Evolutionary conservation across 2,888 invertebrate genomes (phyloP).

Genomic region (Zaprionus obscuricornis): DNA sequence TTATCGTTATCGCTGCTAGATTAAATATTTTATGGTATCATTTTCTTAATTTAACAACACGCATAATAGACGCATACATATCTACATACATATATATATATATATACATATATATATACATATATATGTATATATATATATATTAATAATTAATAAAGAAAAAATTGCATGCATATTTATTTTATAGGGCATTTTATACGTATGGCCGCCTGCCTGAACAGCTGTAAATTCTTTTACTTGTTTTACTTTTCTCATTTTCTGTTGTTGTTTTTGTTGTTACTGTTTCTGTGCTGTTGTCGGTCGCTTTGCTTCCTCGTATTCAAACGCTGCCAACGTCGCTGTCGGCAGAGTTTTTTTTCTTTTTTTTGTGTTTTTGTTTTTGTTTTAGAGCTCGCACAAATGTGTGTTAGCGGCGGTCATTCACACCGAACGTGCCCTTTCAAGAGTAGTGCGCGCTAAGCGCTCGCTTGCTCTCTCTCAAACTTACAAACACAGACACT

Average conservation of each 20-base stretch:
- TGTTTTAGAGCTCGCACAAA: conserved; percentile 75
- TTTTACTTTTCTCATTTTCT: conserved; percentile 67
- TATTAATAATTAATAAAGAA: no score
- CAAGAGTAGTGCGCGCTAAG: conserved; percentile 49
- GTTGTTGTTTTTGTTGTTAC: conserved; percentile 34
- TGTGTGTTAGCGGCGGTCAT: conserved; percentile 83
- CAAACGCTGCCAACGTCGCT: conserved; percentile 39
- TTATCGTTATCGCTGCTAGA: no score
- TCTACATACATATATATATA: no score
- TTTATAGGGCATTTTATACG: conserved; percentile 32
- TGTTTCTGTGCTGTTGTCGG: conserved; percentile 28
- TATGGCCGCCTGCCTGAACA: background rate
- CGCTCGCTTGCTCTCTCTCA: conserved; percentile 31
- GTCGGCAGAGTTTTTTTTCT: conserved; percentile 39
- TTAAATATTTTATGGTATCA: no score
- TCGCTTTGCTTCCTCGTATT: conserved; percentile 54
- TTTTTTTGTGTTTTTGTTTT: conserved; percentile 50
- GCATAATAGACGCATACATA: no score
- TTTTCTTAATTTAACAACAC: no score
- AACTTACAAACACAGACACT: no score
- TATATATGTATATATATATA: no score
- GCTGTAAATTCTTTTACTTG: conserved; percentile 35
- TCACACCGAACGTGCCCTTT: conserved; percentile 82
- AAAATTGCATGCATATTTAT: no score
- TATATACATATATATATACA: no score